Evolutionary conservation across 1,140 invertebrate genomes (phyloP).

Genomic region (Caenorhabditis remanei): DNA sequence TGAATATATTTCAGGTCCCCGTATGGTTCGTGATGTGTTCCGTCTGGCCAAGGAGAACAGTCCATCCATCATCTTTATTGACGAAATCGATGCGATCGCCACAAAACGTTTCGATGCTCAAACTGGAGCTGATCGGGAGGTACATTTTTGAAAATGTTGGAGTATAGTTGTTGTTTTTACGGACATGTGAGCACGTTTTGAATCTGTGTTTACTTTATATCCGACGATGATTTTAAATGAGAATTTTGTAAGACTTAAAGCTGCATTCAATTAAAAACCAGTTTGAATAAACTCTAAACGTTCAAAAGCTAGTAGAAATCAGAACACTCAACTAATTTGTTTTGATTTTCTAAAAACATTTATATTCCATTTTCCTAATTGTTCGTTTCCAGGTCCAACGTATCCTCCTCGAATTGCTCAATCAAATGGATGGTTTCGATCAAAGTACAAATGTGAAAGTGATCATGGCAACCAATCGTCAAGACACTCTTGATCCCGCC

Average conservation of each 20-base stretch:
- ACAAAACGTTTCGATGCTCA: conserved; percentile 74
- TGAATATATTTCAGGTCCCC: conserved; percentile 83
- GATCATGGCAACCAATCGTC: conserved; percentile 99
- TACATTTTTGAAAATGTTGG: background rate
- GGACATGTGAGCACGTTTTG: background rate
- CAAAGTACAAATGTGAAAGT: conserved; percentile 99
- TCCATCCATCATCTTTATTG: conserved; percentile 89
- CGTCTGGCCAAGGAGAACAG: conserved; percentile 98
- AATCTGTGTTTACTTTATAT: too few relatives aligned
- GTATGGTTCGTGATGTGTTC: conserved; percentile 99
- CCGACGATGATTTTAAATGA: too few relatives aligned
- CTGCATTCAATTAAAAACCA: too few relatives aligned
- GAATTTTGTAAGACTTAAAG: too few relatives aligned
- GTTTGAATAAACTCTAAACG: too few relatives aligned
- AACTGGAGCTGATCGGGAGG: conserved; percentile 92
- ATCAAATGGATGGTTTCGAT: conserved; percentile 99
- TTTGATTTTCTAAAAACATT: conserved; percentile 69
- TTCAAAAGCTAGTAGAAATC: too few relatives aligned
- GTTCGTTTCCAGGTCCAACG: conserved; percentile 86
- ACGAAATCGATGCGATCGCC: conserved; percentile 70
- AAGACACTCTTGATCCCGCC: conserved; percentile 97
- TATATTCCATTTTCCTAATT: background rate
- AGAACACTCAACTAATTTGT: conserved; percentile 35
- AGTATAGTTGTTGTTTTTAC: background rate
- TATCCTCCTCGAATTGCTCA: conserved; percentile 94